Percentiles rank a stretch among this genome's conserved stretches.
Conservation (phyloP, 35 echinoderm and acorn worm genomes). For the Heliocidaris tuberculata region DNA sequence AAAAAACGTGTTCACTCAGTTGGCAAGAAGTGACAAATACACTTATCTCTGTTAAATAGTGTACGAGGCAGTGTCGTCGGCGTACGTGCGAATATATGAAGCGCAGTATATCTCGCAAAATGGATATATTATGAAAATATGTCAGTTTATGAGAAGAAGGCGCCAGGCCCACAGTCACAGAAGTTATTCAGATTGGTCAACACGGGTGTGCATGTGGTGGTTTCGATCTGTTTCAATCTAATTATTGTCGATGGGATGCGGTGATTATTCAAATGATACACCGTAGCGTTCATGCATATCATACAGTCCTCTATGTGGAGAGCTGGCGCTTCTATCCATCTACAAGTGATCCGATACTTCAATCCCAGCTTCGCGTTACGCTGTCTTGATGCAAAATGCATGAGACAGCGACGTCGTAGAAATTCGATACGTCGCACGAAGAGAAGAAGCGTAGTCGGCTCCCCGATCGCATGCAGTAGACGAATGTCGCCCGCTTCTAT, state of each 20-base stretch:
- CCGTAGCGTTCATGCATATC: background rate
- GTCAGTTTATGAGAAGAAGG: background rate
- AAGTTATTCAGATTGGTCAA: background rate
- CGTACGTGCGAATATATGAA: background rate
- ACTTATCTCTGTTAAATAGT: background rate
- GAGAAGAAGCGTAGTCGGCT: background rate
- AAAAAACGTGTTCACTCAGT: background rate
- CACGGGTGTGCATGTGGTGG: background rate
- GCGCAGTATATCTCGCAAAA: background rate
- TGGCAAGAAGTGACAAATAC: background rate
- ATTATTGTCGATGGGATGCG: background rate
- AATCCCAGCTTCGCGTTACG: background rate
- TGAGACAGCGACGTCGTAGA: background rate
- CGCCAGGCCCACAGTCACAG: background rate
- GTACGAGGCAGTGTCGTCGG: background rate
- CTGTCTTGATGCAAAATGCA: background rate
- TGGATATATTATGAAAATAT: background rate
- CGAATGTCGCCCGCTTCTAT: background rate
- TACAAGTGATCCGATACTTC: background rate
- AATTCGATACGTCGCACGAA: background rate
- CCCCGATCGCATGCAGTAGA: background rate
- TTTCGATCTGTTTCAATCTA: background rate
- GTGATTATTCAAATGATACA: constrained; percentile 18
- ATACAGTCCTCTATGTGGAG: background rate
- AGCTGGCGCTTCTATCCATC: background rate